Evolutionary conservation across 2,113 vertebrate species (phyloP), one percentile per base, ranked within the genome.

Genomic region (Salvelinus fontinalis): DNA sequence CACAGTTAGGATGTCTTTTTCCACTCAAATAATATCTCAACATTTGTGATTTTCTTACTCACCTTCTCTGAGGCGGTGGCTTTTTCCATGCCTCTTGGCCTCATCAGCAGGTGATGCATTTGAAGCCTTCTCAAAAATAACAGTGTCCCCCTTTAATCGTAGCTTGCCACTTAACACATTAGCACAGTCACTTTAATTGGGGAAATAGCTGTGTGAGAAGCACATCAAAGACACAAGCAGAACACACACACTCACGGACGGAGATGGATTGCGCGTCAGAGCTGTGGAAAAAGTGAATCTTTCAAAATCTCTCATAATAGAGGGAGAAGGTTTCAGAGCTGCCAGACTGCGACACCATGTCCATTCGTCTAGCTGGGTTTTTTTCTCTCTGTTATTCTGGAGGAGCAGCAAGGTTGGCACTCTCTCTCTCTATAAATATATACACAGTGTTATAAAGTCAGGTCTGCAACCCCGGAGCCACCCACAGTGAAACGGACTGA

Each of bases 1-100:
- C 73, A 79, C 84, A 79, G 86, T 87, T 79, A 83, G 79, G 74
- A 81, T 74, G 79, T 89, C 84, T 81, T 81, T 84, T 85, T 77
- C 78, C 76, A 77, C 74, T 81, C 11, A 67, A 81, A 80, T 79
- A 86, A 85, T 87, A 86, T 80, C 74, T 85, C 81, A 7, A 71
- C 4, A 79, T 82, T 74, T 82, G 80, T 64, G 73, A 80, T 82
- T 80, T 80, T 79, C 76, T 77, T 54, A 66, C 76, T 70, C 62
- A 49, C 26, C 3, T 65, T 79, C 79, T 49, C 20, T 20, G 26
- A 73, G 59, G 16, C 0, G 24, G 73, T 77, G 79, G 24, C 62
- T 82, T 86, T 87, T 85, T 77, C 83, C 81, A n/a, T 68, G 26
- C 3, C 20, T 18, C 27, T 12, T 13, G 18, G 39, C 9, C 9